Evolutionary conservation across 2,113 vertebrate genomes (phyloP), one percentile per base, ranked within the genome.

Genomic region (Macquaria ambigua): DNA sequence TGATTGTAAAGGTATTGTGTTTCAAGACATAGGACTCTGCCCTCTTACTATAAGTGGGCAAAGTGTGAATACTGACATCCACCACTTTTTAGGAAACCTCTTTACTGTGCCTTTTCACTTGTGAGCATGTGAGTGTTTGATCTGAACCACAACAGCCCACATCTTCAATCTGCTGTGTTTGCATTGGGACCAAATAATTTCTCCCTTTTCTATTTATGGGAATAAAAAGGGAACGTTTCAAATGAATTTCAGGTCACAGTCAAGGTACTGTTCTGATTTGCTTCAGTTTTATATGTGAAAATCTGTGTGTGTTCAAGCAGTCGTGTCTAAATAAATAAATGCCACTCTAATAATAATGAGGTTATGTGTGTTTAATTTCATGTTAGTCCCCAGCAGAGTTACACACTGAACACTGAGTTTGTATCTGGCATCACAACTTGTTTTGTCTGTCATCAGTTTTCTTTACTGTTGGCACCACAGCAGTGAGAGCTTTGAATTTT

Each of bases 111-210:
- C 89, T 93, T 93, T 79, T 89, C 31, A 84, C 41, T 25, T 70
- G 75, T 70, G 25, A 74, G 56, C 53, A 37, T 74, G 79, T 74
- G 28, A 70, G 59, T 21, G 55, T 89, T 59, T 78, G 10, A 84
- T 48, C 66, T 73, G 46, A 84, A 66, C 37, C 39, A 41, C 25
- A 70, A 25, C 43, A 39, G 20, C n/a, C 15, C 21, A 21, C 6
- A 41, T 71, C 59, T 61, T 50, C 62, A 62, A 12, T 74, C 71
- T 23, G 55, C 79, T 77, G 31, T 18, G 37, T 82, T 53, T 90
- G 68, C 74, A 69, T 72, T 39, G 37, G 93, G 93, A 95, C 93
- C 93, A 95, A 93, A 90, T 85, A 0, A 14, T 23, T 77, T 76
- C 21, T 56, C 55, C 0, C 62, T 87, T 50, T 78, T 58, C 62